Evolutionary conservation across 2,797 vertebrate genomes (phyloP), one percentile per base, ranked within the genome.

Genomic region (Pangasius macronema): DNA sequence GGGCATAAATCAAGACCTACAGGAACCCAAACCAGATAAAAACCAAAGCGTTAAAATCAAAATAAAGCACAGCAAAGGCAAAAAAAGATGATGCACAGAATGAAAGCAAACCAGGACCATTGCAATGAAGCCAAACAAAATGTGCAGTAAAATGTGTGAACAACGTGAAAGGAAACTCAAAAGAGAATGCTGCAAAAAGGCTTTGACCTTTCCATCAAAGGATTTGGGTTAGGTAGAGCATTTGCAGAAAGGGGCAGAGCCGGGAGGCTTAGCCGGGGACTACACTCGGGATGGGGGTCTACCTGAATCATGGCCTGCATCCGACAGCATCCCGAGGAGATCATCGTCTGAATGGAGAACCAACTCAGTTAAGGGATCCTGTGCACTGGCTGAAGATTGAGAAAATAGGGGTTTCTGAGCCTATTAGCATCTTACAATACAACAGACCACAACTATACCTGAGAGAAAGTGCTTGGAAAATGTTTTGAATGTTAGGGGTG

Each of bases 1-100:
- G 97, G 97, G 96, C 96, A 96, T 95, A 97, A 97, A 96, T 96
- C 97, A 97, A 97, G 96, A 98, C 97, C 98, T 99, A 97, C 94
- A 94, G 95, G 96, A 90, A 97, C 96, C 97, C 97, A 97, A 97
- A 97, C 88, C 86, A 91, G 86, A 90, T 87, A 93, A 85, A 68
- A 87, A 89, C 82, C 84, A 86, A 87, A 86, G 85, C 86, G 91
- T 86, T 87, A 88, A 93, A 92, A 14, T 87, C 73, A 82, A 87
- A 77, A 42, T 63, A 67, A 55, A 89, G 68, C 67, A 85, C 51
- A 39, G 83, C 51, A 59, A 87, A 77, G 72, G 65, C n/a, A 82
- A 87, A 83, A 83, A 72, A 65, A 85, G 20, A 81, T 63, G 68
- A 82, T 36, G 65, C 30, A 89, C 90, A 93, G 92, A 57, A 94